These are phyloP conservation scores for Aptenodytes forsteri DNA, from an alignment of 2,113 vertebrate species.

Conservation along the genomic window DNA sequence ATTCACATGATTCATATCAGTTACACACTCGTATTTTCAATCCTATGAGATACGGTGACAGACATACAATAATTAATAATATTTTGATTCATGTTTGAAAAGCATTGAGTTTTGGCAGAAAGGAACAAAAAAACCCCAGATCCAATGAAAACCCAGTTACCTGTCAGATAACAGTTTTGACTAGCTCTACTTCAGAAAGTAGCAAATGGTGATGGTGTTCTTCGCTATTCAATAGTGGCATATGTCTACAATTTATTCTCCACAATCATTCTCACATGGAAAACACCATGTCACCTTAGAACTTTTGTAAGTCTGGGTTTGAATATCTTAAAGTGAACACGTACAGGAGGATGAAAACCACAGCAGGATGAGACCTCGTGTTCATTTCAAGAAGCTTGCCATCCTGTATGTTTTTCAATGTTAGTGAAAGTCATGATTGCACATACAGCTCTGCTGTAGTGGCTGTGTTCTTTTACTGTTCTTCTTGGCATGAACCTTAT, in stretches of 20 bases:
- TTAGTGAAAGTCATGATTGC: background rate
- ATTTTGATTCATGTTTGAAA: background rate
- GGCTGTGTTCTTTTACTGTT: background rate
- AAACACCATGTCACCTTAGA: background rate
- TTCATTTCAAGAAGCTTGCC: background rate
- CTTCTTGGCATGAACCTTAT: background rate
- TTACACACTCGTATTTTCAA: background rate
- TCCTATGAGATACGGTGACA: background rate
- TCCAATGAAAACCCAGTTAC: background rate
- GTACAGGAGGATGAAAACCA: background rate
- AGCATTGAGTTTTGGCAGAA: background rate
- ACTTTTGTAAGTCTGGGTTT: background rate
- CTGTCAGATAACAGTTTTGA: background rate
- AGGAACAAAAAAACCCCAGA: background rate
- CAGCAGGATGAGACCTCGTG: background rate
- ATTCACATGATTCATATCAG: background rate
- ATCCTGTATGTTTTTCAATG: background rate
- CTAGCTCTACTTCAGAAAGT: background rate
- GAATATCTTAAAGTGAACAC: background rate
- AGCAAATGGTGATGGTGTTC: background rate
- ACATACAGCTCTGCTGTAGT: background rate
- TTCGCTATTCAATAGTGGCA: background rate
- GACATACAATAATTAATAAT: background rate
- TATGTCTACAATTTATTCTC: background rate
- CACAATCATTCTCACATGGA: background rate